Evolutionary conservation across 1,140 invertebrate species (phyloP), one percentile per base, ranked within the genome.

Genomic region (Drosophila aff.): DNA sequence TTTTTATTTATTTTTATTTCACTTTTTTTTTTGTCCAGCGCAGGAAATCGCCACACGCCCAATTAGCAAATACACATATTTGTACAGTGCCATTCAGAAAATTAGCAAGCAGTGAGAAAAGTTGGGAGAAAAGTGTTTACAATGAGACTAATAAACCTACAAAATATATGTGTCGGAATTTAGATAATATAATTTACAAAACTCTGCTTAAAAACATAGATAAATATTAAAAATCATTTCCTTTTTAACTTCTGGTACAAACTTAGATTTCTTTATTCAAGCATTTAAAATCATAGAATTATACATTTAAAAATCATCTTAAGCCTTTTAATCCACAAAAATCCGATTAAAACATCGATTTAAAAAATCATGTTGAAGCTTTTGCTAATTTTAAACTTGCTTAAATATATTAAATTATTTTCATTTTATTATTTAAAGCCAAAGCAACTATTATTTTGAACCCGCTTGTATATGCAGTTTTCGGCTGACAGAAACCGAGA

Each of bases 41-140:
- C 83, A 87, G 83, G 83, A 87, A 87, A 89, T 89, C 84, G 83
- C 83, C 83, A 87, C 83, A 87, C 83, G 83, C 83, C 83, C 83
- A 87, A 87, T 87, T 87, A 87, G 83, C 80, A 87, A 87, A 87
- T 85, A 52, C 10, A 52, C n/a, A 33, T 31, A 87, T 74, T 52
- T 59, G 46, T 33, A 73, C 33, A 73, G 63, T n/a, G n/a, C 3
- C 5, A 23, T 4, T 16, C 63, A 63, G 6, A 26, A 63, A 33
- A 36, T 15, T 65, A 65, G 68, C 23, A n/a, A 31, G 2, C n/a
- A n/a, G 7, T 28, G 60, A 44, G 68, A 59, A 50, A 36, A 64
- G 6, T 36, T 13, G 1, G 6, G 10, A 13, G 66, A 75, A 41
- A n/a, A 53, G 10, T n/a, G 23, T 10, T 57, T 16, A 43, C 57